Evolutionary conservation across 2,797 vertebrate genomes (phyloP).

Genomic region (Anguilla pacifica): DNA sequence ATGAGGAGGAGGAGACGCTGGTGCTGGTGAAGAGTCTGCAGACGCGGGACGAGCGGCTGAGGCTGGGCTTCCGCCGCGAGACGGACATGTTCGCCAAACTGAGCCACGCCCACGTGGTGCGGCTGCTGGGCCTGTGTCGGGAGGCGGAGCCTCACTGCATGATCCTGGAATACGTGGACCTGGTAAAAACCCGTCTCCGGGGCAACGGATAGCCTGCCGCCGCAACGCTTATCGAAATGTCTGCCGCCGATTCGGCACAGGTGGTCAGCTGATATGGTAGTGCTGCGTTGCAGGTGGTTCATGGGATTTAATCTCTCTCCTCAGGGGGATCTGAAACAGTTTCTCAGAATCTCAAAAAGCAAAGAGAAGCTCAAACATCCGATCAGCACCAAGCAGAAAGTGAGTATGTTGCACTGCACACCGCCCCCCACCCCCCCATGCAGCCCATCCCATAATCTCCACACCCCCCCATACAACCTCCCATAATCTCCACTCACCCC

Average conservation of each 20-base stretch:
- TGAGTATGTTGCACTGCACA: slow-evolving; percentile 45
- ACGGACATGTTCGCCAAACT: slow-evolving; percentile 95
- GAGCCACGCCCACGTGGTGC: slow-evolving; percentile 84
- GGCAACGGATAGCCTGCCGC: too few species aligned
- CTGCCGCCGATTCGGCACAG: too few species aligned
- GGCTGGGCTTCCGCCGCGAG: slow-evolving; percentile 89
- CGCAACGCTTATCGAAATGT: not conserved
- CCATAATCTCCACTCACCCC: too few species aligned
- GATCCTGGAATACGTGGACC: slow-evolving; percentile 94
- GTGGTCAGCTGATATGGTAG: too few species aligned
- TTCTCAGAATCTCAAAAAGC: slow-evolving; percentile 80
- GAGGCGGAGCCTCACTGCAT: slow-evolving; percentile 91
- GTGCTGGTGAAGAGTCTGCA: slow-evolving; percentile 95
- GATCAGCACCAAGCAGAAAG: slow-evolving; percentile 83
- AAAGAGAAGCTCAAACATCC: slow-evolving; percentile 81
- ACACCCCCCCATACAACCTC: too few species aligned
- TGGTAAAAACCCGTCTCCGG: slow-evolving; percentile 70
- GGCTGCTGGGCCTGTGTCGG: slow-evolving; percentile 87
- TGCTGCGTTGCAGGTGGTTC: too few species aligned
- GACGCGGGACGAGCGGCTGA: slow-evolving; percentile 86
- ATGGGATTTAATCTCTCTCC: not conserved
- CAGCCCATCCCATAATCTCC: too few species aligned
- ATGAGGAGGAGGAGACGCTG: slow-evolving; percentile 80
- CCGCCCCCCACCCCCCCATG: not conserved
- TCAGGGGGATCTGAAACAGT: slow-evolving; percentile 86